These are phyloP conservation scores for Hemibagrus guttatus DNA, from an alignment of 2,797 vertebrate species.

Conservation along the genomic window DNA sequence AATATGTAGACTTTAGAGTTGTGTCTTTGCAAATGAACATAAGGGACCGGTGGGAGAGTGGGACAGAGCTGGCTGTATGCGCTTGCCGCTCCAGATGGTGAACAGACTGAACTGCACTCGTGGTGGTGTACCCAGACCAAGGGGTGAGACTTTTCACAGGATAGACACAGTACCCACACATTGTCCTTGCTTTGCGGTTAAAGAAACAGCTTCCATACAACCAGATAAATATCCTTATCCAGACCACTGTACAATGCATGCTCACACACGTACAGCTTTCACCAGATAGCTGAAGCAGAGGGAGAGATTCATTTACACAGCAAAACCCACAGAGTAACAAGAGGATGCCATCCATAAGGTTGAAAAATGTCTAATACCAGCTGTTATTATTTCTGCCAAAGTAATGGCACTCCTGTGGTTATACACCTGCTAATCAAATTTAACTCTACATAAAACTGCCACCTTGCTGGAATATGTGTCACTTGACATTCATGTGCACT, in stretches of 20 bases:
- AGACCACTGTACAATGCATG: not conserved
- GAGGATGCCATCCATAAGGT: not conserved
- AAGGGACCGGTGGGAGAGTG: constrained; percentile 44
- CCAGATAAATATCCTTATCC: not conserved
- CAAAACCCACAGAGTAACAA: not conserved
- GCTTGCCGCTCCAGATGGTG: constrained; percentile 72
- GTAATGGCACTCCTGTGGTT: constrained; percentile 26
- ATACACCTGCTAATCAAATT: constrained; percentile 26
- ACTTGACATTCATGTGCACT: not conserved
- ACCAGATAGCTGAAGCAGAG: not conserved
- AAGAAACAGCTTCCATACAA: not conserved
- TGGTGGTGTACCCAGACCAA: constrained; percentile 62
- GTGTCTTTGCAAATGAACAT: constrained; percentile 42
- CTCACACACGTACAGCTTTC: not conserved
- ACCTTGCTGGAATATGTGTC: not conserved
- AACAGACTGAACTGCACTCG: constrained; percentile 77
- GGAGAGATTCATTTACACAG: not conserved
- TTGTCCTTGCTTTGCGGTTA: constrained; percentile 41
- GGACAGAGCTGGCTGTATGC: constrained; percentile 26
- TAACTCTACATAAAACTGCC: constrained; percentile 1
- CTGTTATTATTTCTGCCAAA: constrained; percentile 31
- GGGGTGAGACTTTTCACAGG: constrained; percentile 78
- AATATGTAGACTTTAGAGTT: not conserved
- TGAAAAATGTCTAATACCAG: constrained; percentile 13
- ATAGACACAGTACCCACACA: constrained; percentile 70